A percentile compares a stretch with the other conserved stretches of the same genome.
Conservation (phyloP, 2,113 vertebrate species). For the Cairina moschata region DNA sequence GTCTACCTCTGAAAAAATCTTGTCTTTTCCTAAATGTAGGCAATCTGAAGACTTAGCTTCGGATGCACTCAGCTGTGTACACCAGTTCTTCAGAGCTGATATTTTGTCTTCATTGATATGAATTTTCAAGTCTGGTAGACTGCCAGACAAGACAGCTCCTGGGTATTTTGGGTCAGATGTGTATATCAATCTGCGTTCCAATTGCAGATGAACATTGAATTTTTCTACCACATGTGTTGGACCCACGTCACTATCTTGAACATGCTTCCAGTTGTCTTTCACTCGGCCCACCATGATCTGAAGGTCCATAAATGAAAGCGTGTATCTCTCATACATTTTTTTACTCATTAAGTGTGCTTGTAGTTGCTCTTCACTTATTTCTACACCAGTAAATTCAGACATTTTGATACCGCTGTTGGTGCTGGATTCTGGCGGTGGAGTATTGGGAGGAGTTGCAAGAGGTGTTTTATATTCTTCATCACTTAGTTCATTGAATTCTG, state of each 20-base stretch:
- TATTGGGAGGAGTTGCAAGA: conserved; percentile 90
- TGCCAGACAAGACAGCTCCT: conserved; percentile 92
- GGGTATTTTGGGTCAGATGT: conserved; percentile 96
- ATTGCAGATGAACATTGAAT: conserved; percentile 93
- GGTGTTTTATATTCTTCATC: conserved; percentile 98
- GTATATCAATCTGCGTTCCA: conserved; percentile 93
- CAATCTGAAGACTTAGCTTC: conserved; percentile 79
- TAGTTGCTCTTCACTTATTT: conserved; percentile 78
- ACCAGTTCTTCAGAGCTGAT: conserved; percentile 88
- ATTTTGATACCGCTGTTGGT: conserved; percentile 20
- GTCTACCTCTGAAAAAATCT: conserved; percentile 85
- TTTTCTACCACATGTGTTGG: conserved; percentile 97
- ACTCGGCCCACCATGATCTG: conserved; percentile 97
- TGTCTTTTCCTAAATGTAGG: conserved; percentile 83
- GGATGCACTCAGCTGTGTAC: conserved; percentile 80
- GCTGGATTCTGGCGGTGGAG: conserved; percentile 84
- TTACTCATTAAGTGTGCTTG: conserved; percentile 81
- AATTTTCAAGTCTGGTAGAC: conserved; percentile 93
- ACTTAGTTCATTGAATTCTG: conserved; percentile 87
- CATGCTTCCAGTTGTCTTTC: conserved; percentile 97
- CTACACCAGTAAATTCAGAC: conserved; percentile 62
- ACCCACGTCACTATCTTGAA: conserved; percentile 93
- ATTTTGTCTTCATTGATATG: conserved; percentile 98
- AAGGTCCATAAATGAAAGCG: conserved; percentile 92
- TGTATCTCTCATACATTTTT: conserved; percentile 94